These are phyloP conservation scores for Sus scrofa DNA, from an alignment of 2,113 vertebrate genomes.

Conservation along the genomic window DNA sequence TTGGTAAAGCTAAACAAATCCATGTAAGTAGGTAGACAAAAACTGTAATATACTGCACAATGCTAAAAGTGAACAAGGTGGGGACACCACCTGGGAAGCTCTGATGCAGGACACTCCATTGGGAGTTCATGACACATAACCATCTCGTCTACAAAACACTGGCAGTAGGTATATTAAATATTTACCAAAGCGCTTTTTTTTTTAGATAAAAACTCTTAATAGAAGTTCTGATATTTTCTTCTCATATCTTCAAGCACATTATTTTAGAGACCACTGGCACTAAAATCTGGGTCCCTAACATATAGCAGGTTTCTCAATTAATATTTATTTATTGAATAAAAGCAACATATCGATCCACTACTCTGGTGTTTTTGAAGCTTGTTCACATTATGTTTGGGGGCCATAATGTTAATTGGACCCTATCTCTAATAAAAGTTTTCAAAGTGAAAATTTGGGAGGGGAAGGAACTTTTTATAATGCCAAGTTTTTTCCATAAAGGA, in stretches of 20 bases:
- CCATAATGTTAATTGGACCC: neutral
- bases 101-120: neutral
- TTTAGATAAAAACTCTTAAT: neutral
- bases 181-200: neutral
- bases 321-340: neutral
- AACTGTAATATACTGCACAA: neutral
- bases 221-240: slow-evolving; percentile 8
- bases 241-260: neutral
- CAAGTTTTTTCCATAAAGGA: neutral
- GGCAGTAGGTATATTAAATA: neutral
- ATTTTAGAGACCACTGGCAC: neutral
- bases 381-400: neutral
- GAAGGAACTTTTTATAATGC: neutral
- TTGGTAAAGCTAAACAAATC: neutral
- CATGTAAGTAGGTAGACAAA: neutral
- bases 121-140: neutral
- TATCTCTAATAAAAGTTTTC: neutral
- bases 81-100: neutral
- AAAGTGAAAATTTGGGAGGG: neutral
- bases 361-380: neutral
- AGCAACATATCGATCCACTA: neutral
- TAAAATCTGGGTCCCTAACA: slow-evolving; percentile 2
- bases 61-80: neutral
- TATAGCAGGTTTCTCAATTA: neutral
- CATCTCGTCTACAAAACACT: neutral